These are phyloP conservation scores for Heliconius hermathena DNA, from an alignment of 1,140 invertebrate species.

Conservation along the genomic window DNA sequence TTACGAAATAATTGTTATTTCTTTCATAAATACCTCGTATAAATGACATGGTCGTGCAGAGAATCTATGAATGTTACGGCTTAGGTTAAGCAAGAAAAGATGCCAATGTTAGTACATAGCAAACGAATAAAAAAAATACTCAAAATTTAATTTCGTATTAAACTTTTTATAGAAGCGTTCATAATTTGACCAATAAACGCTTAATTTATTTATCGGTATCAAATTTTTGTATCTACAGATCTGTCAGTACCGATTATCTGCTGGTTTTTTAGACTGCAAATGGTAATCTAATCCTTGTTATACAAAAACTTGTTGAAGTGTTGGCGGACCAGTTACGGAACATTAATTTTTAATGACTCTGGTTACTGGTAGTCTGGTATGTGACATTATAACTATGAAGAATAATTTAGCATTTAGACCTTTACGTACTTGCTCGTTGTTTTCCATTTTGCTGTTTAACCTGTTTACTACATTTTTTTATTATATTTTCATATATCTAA, in stretches of 20 bases:
- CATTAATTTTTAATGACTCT: slow-evolving; percentile 6
- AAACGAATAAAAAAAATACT: neutral
- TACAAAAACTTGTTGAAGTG: slow-evolving; percentile 11
- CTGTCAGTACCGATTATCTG: neutral
- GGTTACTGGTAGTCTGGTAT: neutral
- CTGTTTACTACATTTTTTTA: neutral
- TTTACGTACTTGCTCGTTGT: neutral
- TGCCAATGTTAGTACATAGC: neutral
- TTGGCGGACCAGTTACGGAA: slow-evolving; percentile 9
- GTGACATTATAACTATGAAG: slow-evolving; percentile 2
- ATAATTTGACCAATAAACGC: neutral
- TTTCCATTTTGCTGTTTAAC: neutral
- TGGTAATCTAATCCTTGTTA: slow-evolving; percentile 8
- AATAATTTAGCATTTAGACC: neutral
- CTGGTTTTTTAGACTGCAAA: neutral
- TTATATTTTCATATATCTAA: too few species aligned
- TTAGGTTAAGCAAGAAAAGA: neutral
- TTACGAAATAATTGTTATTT: slow-evolving; percentile 30
- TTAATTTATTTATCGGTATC: neutral
- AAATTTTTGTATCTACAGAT: neutral
- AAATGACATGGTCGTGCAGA: slow-evolving; percentile 11
- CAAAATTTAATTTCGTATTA: neutral
- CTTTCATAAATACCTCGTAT: slow-evolving; percentile 8
- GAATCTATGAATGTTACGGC: neutral
- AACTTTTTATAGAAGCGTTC: neutral